These are phyloP conservation scores for Epinotia ramella DNA, from an alignment of 2,888 invertebrate species.

Conservation along the genomic window DNA sequence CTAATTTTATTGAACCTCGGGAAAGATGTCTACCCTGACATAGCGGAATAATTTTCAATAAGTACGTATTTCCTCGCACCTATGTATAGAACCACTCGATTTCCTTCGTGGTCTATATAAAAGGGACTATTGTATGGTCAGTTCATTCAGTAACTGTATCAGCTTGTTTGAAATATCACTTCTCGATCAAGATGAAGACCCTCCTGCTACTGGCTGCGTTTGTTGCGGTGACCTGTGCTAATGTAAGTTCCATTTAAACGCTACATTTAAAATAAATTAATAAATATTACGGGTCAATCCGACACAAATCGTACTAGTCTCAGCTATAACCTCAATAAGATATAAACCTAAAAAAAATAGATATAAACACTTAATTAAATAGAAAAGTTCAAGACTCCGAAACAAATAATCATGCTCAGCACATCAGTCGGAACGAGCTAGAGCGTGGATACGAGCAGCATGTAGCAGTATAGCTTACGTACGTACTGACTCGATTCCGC, in stretches of 20 bases:
- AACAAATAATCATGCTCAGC: too few relatives aligned
- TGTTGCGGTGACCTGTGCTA: slow-evolving; percentile 29
- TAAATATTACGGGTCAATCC: too few relatives aligned
- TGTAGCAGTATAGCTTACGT: too few relatives aligned
- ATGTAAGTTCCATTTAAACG: slow-evolving; percentile 21
- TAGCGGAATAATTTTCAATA: slow-evolving; percentile 26
- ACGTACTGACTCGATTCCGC: too few relatives aligned
- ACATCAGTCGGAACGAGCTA: too few relatives aligned
- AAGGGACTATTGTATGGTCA: slow-evolving; percentile 48
- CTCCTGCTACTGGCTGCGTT: slow-evolving; percentile 14
- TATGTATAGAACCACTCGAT: slow-evolving; percentile 50
- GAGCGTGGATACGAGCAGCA: too few relatives aligned
- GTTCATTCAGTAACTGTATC: slow-evolving; percentile 45
- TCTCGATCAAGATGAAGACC: slow-evolving; percentile 30
- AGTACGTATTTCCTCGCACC: slow-evolving; percentile 33
- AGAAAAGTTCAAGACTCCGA: too few relatives aligned
- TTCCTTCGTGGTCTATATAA: slow-evolving; percentile 61
- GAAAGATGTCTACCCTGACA: slow-evolving; percentile 42
- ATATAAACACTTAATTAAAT: too few relatives aligned
- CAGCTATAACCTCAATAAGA: too few relatives aligned
- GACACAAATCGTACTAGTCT: too few relatives aligned
- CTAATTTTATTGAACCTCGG: slow-evolving; percentile 35
- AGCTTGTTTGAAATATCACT: slow-evolving; percentile 36
- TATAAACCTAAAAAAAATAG: too few relatives aligned
- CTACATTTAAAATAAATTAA: too few relatives aligned